Evolutionary conservation across 2,888 invertebrate species (phyloP), one percentile per base, ranked within the genome.

Genomic region (Lordiphosa andalusiaca): DNA sequence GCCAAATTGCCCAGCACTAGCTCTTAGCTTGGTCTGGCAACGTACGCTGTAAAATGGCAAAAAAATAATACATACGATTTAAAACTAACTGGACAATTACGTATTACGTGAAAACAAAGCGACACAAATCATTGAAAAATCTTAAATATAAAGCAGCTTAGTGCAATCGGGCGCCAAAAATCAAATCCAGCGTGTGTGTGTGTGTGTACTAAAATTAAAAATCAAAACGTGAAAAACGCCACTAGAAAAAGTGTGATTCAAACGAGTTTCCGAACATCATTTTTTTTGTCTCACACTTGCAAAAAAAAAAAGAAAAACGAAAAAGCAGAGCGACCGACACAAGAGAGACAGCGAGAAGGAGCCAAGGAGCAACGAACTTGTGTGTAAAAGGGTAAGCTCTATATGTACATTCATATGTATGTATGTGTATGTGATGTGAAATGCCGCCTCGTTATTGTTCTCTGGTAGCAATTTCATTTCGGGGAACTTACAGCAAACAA

Each of bases 361-460:
- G 71, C 81, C 71, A 76, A 83, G 84, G 84, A 77, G 77, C 77
- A 83, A 77, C 84, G 84, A 83, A 83, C 84, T 77, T 72, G 70
- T 59, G 76, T 83, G 84, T 57, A 58, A 83, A 83, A 70, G 81
- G 84, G 84, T 83, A 77, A 77, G 76, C 70, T 73, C 75, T 76
- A 76, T 80, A 61, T 64, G 55, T 58, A 59, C 50, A 48, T 65
- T 30, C 10, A 10, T 10, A 30, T 10, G 30, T 30, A 30, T 30
- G 9, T 30, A 9, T 30, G 9, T 9, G 30, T 10, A n/a, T 38
- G 38, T 13, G 6, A 38, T 38, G 7, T 12, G 12, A 13, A 13
- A 63, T 53, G 64, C 46, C 73, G 44, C 44, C 44, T 44, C 51
- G 41, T 72, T 56, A 50, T 62, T 59, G 63, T 63, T 67, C 54